Base-by-base conservation (phyloP, 2,888 invertebrate genomes). In the Heliconius charithonia region DNA sequence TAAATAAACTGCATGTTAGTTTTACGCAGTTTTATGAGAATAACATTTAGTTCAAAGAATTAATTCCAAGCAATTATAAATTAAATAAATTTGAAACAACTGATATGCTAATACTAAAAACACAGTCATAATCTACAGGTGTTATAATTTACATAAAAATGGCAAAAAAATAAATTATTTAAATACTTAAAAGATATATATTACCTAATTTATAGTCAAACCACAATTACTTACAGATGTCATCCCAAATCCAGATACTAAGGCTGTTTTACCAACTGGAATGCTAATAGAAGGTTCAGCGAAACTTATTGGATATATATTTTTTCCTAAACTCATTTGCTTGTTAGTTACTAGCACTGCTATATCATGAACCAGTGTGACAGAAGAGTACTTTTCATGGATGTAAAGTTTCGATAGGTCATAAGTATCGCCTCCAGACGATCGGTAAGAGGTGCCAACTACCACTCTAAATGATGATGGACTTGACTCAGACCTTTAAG, bases 231-330 rank as follows among this genome's bases (percentile, higher is more conserved):
- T 85, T 77, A 89, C 89, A 56, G 88, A 85, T 72, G 89, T 89
- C 9, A 86, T 85, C 32, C 95, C 95, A 86, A 88, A 95, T 77
- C 95, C 95, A 63, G 95, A 90, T 2, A 95, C 93, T 9, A 93
- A 25, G 12, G 95, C 94, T 82, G 87, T 87, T 16, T 89, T 85
- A 4, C 93, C 93, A 79, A 80, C 85, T 56, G 89, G 84, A 22
- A 95, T 80, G 12, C 81, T 76, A 22, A 87, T 84, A 80, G 85
- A 82, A 62, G 84, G 70, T 2, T 86, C 80, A 19, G 94, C 90
- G 75, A 92, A 83, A 2, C 82, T 32, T n/a, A 94, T 84, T 6
- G 91, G 83, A 45, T 82, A 84, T 4, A 93, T 85, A 29, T 83
- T 88, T 56, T 82, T 65, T 51, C 88, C 85, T 25, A 92, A 91